phyloP scores from a whole-genome alignment of 2,113 vertebrate genomes.

The Tragelaphus strepsiceros region DNA sequence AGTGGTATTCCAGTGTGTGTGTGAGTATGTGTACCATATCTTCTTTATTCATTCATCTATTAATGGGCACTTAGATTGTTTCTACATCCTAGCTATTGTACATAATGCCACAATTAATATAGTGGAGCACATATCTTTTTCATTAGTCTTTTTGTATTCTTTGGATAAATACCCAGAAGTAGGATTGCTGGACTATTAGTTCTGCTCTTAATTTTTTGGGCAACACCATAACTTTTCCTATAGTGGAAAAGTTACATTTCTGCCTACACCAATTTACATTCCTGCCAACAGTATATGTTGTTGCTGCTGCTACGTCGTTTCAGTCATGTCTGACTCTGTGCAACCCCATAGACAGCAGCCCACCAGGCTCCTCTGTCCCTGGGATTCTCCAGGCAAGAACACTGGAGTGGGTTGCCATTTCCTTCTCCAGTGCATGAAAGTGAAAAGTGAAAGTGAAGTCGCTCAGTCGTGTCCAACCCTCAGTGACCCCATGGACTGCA shows the following conservation, averaged over 20 bases:
- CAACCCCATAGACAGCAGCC: too few relatives aligned
- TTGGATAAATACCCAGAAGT: not conserved
- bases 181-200: not conserved
- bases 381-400: too few relatives aligned
- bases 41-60: not conserved
- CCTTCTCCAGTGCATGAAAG: too few relatives aligned
- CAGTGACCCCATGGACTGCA: too few relatives aligned
- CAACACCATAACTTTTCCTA: not conserved
- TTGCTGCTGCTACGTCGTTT: too few relatives aligned
- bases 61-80: not conserved
- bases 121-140: not conserved
- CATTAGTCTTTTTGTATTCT: not conserved
- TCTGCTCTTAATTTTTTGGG: not conserved
- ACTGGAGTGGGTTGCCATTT: too few relatives aligned
- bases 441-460: too few relatives aligned
- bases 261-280: not conserved
- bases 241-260: not conserved
- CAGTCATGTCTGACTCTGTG: too few relatives aligned
- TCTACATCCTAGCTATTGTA: not conserved
- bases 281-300: not conserved
- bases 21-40: not conserved
- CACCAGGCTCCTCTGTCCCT: too few relatives aligned
- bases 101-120: not conserved
- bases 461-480: rapidly evolving
- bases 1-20: not conserved